Evolutionary conservation across 2,797 vertebrate species (phyloP).

Genomic region (Spatula versicolor): DNA sequence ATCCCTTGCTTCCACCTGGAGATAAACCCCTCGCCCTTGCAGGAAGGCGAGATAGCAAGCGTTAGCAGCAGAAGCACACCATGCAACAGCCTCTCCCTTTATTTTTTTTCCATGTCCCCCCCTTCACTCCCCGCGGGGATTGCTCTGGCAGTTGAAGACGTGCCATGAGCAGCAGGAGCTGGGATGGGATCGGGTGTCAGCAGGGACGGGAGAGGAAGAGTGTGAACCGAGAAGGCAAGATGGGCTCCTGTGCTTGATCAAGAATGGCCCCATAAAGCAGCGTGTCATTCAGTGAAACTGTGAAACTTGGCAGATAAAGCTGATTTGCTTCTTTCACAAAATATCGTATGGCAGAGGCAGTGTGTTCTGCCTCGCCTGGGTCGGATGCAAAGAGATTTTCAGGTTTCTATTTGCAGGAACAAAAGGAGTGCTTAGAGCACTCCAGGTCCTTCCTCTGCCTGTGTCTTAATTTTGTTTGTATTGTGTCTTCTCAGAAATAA

Average conservation of each 20-base stretch:
- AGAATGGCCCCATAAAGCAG: slow-evolving; percentile 29
- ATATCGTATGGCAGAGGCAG: slow-evolving; percentile 24
- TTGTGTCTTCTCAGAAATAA: slow-evolving; percentile 4
- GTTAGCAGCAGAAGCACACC: neutral
- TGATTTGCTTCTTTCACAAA: slow-evolving; percentile 46
- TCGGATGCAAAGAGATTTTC: neutral
- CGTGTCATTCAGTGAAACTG: slow-evolving; percentile 34
- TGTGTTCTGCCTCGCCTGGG: slow-evolving; percentile 13
- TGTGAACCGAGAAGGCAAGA: neutral
- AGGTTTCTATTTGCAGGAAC: neutral
- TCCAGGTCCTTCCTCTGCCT: neutral
- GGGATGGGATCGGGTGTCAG: neutral
- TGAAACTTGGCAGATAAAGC: slow-evolving; percentile 16
- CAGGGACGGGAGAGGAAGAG: neutral
- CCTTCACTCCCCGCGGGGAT: neutral
- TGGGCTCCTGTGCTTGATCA: neutral
- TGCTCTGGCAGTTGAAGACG: slow-evolving; percentile 24
- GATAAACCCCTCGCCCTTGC: neutral
- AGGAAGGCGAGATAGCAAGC: neutral
- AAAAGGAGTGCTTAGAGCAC: neutral
- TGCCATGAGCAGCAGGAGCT: slow-evolving; percentile 43
- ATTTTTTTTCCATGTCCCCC: neutral
- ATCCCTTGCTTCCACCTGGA: neutral
- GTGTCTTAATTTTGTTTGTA: neutral
- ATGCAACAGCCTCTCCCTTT: neutral